Base-by-base conservation (phyloP, 1,140 invertebrate species). In the Drosophila pallidifrons region DNA sequence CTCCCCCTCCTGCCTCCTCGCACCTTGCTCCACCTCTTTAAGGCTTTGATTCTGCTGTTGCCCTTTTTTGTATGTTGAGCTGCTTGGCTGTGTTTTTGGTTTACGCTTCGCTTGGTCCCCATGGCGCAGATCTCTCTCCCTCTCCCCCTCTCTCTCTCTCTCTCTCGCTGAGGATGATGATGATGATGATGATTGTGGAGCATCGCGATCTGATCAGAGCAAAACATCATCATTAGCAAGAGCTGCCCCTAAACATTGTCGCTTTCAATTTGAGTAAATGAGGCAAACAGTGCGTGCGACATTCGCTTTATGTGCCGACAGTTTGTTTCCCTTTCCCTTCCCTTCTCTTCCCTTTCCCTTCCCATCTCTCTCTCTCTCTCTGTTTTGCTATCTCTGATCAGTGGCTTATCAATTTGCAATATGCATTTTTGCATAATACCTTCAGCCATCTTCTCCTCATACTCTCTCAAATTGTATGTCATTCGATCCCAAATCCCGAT, bases 301-400 rank as follows among this genome's bases (percentile, higher is more conserved):
- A 87, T 87, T 87, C 83, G 85, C 83, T 87, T 87, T 88, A 88
- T 87, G 83, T 88, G 83, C 83, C 83, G 80, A 83, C 80, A 82
- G 79, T 66, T 55, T 60, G 28, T 58, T 68, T 28, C 55, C 41
- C 55, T 59, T 57, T 45, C 38, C 32, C 5, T 13, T 49, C 32
- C 55, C 63, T 60, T 45, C 38, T 28, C 5, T 11, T 59, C 25
- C 35, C 38, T 28, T 25, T 8, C 16, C 7, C 20, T 20, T 47
- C 5, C n/a, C 0, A 0, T 6, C 28, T 43, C 30, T 35, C 16
- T 45, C n/a, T 6, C 11, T 13, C 13, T 46, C 6, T 46, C 20
- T 15, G 15, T 15, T 15, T 15, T 41, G 54, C 11, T 70, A 70
- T 68, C 63, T 65, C 67, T 72, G 81, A 86, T 88, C 82, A 79